These are phyloP conservation scores for Poicephalus meyeri DNA, from an alignment of 2,113 vertebrate species.

Conservation along the genomic window DNA sequence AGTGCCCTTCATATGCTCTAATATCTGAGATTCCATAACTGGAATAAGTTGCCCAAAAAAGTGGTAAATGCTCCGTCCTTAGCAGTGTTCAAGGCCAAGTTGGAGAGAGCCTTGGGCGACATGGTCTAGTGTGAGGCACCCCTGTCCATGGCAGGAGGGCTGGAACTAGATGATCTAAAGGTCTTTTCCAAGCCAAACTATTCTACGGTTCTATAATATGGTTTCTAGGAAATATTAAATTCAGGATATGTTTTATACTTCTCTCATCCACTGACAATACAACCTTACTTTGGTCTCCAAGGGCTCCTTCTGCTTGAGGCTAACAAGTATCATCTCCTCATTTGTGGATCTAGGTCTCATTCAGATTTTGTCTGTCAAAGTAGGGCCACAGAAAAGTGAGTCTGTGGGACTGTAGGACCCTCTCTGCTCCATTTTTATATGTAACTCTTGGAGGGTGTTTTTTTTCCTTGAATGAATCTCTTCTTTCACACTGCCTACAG, in stretches of 20 bases:
- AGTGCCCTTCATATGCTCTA: neutral
- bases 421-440: neutral
- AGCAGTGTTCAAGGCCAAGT: neutral
- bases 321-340: neutral
- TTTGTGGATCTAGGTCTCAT: neutral
- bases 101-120: neutral
- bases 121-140: neutral
- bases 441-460: fast-evolving
- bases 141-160: neutral
- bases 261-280: neutral
- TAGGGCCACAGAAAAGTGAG: neutral
- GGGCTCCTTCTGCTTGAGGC: neutral
- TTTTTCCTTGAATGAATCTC: neutral
- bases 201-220: neutral
- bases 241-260: neutral
- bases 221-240: neutral
- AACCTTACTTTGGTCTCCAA: neutral
- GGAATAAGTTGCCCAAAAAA: neutral
- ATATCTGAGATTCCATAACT: neutral
- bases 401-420: neutral
- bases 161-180: neutral
- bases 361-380: neutral
- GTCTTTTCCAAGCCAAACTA: neutral
- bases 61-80: neutral
- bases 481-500: neutral